These are phyloP conservation scores for Stictocephala bisonia DNA, from an alignment of 2,888 invertebrate genomes.

Conservation along the genomic window DNA sequence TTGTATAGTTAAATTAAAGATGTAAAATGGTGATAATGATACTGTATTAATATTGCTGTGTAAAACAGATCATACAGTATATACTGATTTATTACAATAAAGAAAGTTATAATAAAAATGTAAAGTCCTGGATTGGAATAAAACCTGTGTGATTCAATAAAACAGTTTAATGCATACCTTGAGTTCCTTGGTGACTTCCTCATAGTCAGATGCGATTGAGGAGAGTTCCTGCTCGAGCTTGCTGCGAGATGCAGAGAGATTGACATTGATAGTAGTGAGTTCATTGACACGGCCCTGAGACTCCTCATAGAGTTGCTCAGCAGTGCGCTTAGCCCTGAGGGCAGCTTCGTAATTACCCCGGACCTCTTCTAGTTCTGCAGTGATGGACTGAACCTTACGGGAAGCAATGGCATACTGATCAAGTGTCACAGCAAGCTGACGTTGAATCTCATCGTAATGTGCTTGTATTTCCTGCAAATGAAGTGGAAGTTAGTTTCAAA, in stretches of 20 bases:
- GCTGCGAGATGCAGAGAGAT: conserved; percentile 92
- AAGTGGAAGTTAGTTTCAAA: too few relatives aligned
- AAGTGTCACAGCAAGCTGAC: conserved; percentile 94
- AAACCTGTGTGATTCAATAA: background rate
- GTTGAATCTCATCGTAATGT: conserved; percentile 96
- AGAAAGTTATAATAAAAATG: too few relatives aligned
- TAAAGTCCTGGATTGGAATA: too few relatives aligned
- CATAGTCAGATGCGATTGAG: conserved; percentile 94
- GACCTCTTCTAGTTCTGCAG: conserved; percentile 96
- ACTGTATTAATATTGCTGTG: too few relatives aligned
- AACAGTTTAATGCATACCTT: conserved; percentile 68
- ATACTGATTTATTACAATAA: background rate
- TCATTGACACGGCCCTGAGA: conserved; percentile 93
- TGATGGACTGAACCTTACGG: conserved; percentile 90
- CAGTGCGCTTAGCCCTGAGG: conserved; percentile 89
- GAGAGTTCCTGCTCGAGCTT: conserved; percentile 95
- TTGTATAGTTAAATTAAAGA: too few relatives aligned
- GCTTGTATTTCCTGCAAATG: conserved; percentile 94
- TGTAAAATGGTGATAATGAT: too few relatives aligned
- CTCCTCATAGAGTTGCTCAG: conserved; percentile 93
- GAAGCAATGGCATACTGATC: conserved; percentile 93
- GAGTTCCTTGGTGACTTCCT: conserved; percentile 96
- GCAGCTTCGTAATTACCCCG: conserved; percentile 91
- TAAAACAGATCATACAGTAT: background rate
- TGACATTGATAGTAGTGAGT: conserved; percentile 93